Percentiles rank a stretch among this genome's conserved stretches.
Evolutionary conservation across 2,797 vertebrate species (phyloP).

Genomic region (Myotis daubentonii): DNA sequence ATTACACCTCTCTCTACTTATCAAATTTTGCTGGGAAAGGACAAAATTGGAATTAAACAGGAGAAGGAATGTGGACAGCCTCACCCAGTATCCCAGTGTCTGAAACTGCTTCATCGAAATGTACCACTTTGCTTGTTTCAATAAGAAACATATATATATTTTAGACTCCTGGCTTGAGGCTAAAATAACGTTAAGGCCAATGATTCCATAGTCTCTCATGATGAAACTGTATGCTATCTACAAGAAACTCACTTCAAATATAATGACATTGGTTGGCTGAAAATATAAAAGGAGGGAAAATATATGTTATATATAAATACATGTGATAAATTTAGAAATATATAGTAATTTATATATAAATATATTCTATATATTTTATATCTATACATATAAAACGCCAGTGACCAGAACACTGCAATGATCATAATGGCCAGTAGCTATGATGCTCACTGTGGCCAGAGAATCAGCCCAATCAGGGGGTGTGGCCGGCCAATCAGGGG

Average conservation of each 20-base stretch:
- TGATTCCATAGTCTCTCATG: not conserved
- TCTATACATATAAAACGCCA: too few species aligned
- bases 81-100: not conserved
- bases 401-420: too few species aligned
- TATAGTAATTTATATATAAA: not conserved
- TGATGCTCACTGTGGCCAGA: too few species aligned
- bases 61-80: not conserved
- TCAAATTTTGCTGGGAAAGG: not conserved
- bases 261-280: not conserved
- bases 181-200: not conserved
- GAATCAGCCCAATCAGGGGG: too few species aligned
- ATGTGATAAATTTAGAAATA: not conserved
- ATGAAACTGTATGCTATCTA: not conserved
- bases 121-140: not conserved
- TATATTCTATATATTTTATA: not conserved
- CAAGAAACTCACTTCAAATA: not conserved
- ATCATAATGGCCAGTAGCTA: too few species aligned
- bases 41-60: not conserved
- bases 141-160: not conserved
- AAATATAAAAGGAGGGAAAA: not conserved
- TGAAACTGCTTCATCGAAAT: not conserved
- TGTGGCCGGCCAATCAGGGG: too few species aligned
- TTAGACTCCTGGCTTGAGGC: not conserved
- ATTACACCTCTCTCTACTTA: not conserved
- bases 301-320: not conserved